Base-by-base conservation (phyloP, 2,113 vertebrate species). In the Emydocephalus ijimae region DNA sequence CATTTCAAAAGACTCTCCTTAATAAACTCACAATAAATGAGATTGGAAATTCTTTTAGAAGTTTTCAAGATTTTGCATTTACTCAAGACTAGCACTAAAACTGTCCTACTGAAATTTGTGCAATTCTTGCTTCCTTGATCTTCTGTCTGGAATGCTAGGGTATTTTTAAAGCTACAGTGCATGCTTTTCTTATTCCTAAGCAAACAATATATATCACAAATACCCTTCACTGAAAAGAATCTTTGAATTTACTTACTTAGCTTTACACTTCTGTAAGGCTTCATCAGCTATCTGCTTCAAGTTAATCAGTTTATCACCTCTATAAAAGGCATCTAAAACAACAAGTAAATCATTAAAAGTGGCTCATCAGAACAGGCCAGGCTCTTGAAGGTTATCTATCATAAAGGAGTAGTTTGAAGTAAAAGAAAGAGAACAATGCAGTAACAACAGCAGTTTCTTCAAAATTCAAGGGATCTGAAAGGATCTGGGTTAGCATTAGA, bases 271-370 rank as follows among this genome's bases (percentile, higher is more conserved):
- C 97, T 97, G 97, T 90, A 99, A 95, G 1, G 99, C 99, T 52
- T 99, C 99, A 0, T 99, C 98, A 93, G 98, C 98, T 94, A 99
- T 98, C 93, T 98, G 96, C 97, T 99, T 99, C 97, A 99, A 96
- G 97, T 97, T 99, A 97, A 99, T 98, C 96, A 99, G 98, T 61
- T 99, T 99, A 96, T 99, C 99, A 61, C 99, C 99, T 96, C 99
- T 98, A 96, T 98, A 99, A 98, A 99, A 99, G 88, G 98, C 99
- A 97, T 99, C 99, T 99, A 97, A 95, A 94, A 94, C 0, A 2
- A 45, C 14, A 90, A 92, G 61, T 88, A 86, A 89, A 94, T 93
- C 2, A 52, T 96, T 39, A 94, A 89, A 48, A 95, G 3, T 20
- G 12, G 74, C 43, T 85, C 88, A 43, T 88, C 91, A 88, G 54